Conservation (phyloP, 2,888 invertebrate genomes). For the Clivina fossor region DNA sequence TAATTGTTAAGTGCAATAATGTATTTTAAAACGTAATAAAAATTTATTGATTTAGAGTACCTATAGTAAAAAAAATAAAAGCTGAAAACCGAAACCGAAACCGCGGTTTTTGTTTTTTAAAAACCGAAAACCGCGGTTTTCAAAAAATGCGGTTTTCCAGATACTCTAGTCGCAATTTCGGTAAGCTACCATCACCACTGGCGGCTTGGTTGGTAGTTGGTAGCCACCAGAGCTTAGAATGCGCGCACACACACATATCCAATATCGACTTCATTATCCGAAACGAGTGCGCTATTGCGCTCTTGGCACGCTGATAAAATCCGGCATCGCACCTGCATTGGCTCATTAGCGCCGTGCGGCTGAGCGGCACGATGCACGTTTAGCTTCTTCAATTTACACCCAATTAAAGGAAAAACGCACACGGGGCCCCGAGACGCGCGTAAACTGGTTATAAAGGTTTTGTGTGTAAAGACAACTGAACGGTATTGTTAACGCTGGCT, state of each 20-base stretch:
- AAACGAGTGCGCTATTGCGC: too few relatives aligned
- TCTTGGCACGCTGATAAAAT: constrained; percentile 18
- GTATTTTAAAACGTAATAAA: too few relatives aligned
- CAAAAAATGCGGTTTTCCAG: too few relatives aligned
- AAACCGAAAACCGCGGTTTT: too few relatives aligned
- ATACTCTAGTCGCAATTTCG: constrained; percentile 11
- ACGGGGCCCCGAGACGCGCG: not conserved
- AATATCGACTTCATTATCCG: constrained; percentile 30
- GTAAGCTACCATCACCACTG: constrained; percentile 6
- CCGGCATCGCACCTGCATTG: constrained; percentile 24
- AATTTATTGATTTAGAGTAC: too few relatives aligned
- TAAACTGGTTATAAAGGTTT: constrained; percentile 19
- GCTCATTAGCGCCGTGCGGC: constrained; percentile 17
- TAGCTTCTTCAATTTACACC: constrained; percentile 28
- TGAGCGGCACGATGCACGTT: constrained; percentile 5
- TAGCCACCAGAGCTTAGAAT: not conserved
- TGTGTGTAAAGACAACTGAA: too few relatives aligned
- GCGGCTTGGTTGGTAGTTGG: not conserved
- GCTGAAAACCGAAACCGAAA: too few relatives aligned
- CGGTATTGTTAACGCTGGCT: constrained; percentile 1
- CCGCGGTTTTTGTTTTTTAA: too few relatives aligned
- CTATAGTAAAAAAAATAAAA: too few relatives aligned
- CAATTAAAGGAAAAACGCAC: constrained; percentile 30
- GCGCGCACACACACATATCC: not conserved
- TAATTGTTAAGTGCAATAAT: too few relatives aligned